Evolutionary conservation across 2,797 vertebrate species (phyloP), one percentile per base, ranked within the genome.

Genomic region (Sebastes oblongus): DNA sequence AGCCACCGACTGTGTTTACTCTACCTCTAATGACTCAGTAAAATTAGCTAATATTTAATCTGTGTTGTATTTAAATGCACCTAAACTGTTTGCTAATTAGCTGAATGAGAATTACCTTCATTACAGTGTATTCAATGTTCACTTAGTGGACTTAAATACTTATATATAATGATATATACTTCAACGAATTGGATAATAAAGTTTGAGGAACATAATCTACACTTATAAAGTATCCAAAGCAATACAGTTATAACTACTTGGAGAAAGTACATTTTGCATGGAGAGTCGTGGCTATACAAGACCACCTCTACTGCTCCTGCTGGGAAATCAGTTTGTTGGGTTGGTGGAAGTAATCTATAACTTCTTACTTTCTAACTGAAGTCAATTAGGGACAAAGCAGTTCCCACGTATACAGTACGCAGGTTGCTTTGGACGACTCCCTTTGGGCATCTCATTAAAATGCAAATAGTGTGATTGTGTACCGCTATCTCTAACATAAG

Each of bases 391-490:
- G 79, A 83, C 76, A 77, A 83, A 80, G 54, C 74, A 46, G 69
- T 64, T 75, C 42, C 75, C 60, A 70, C 66, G 64, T 77, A 68
- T 77, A 59, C 60, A 81, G 73, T 14, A 66, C 2, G 13, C 56
- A 59, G 24, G 30, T 24, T 30, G 25, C 74, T 36, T 13, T 8
- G 54, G 68, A 84, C 74, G 42, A 68, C 65, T 74, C 72, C 74
- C 84, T 27, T 30, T 73, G 61, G 77, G 68, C 82, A 27, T 52
- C 85, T 79, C 68, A 88, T 90, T 85, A 88, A 80, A 85, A 91
- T 87, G 82, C 80, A 83, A 85, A 91, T 25, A 30, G 62, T 64
- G 68, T 58, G 81, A 85, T 82, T 86, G 88, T 82, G 73, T 73
- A 72, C 67, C 0, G 4, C 80, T 59, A 66, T 82, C 71, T 81